Conservation (phyloP, 2,888 invertebrate genomes). For the Agelastica alni region DNA sequence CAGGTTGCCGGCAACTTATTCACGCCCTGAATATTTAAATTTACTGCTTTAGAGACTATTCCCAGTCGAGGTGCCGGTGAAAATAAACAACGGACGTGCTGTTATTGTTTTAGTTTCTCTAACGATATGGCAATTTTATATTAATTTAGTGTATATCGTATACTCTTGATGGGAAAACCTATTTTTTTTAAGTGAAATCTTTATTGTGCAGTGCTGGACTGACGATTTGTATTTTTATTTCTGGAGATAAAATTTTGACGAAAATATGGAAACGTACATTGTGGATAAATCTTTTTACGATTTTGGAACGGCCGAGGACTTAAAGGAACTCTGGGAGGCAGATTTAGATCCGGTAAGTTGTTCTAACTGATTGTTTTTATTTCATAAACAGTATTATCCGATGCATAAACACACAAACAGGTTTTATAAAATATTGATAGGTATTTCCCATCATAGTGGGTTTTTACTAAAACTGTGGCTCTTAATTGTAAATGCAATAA, state of each 20-base stretch:
- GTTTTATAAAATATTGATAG: no score
- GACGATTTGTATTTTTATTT: conserved; percentile 9
- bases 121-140: conserved; percentile 3
- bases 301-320: conserved; percentile 68
- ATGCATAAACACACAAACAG: no score
- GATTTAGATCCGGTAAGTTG: conserved; percentile 80
- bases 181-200: neutral
- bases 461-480: no score
- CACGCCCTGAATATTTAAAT: conserved; percentile 16
- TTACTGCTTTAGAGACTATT: conserved; percentile 5
- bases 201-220: conserved; percentile 13
- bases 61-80: conserved; percentile 4
- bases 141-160: conserved; percentile 9
- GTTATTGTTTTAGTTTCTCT: conserved; percentile 12
- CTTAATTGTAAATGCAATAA: no score
- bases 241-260: neutral
- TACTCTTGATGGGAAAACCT: neutral
- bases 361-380: neutral
- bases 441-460: no score
- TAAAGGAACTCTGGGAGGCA: conserved; percentile 77
- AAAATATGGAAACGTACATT: conserved; percentile 67
- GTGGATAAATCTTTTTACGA: conserved; percentile 63
- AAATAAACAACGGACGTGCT: conserved; percentile 17
- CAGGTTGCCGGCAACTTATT: conserved; percentile 28
- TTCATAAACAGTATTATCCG: no score